Conservation (phyloP, 2,888 invertebrate species). For the Orgyia antiqua region DNA sequence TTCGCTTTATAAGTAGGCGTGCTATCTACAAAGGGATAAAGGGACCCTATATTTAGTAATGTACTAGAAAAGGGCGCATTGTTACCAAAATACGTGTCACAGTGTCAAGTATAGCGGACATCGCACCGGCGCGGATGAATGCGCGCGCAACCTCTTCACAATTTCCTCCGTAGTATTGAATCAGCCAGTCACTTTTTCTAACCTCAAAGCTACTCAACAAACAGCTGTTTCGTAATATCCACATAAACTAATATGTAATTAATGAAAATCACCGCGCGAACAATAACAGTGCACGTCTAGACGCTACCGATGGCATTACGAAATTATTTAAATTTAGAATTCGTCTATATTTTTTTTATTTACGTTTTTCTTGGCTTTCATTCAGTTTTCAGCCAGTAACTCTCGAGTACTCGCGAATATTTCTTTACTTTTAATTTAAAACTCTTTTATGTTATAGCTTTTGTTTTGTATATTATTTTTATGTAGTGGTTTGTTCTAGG, state of each 20-base stretch:
- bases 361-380: constrained; percentile 61
- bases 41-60: background rate
- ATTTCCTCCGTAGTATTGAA: constrained; percentile 54
- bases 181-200: constrained; percentile 64
- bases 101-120: constrained; percentile 44
- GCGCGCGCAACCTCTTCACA: constrained; percentile 63
- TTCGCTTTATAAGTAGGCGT: too few species aligned
- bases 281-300: constrained; percentile 41
- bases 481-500: too few species aligned
- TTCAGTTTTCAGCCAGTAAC: constrained; percentile 64
- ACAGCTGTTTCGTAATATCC: constrained; percentile 60
- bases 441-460: constrained; percentile 5
- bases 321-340: constrained; percentile 71
- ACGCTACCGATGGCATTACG: constrained; percentile 54
- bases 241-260: constrained; percentile 32
- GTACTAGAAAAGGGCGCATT: constrained; percentile 7
- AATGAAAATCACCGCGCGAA: constrained; percentile 29
- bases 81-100: constrained; percentile 34
- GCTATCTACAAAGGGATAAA: too few species aligned
- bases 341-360: constrained; percentile 49
- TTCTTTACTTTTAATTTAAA: constrained; percentile 21
- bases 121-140: constrained; percentile 37
- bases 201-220: constrained; percentile 56
- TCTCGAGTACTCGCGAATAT: constrained; percentile 41
- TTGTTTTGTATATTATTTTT: too few species aligned